These are phyloP conservation scores for Microtus montanus DNA, from an alignment of 2,113 vertebrate genomes.

Conservation along the genomic window DNA sequence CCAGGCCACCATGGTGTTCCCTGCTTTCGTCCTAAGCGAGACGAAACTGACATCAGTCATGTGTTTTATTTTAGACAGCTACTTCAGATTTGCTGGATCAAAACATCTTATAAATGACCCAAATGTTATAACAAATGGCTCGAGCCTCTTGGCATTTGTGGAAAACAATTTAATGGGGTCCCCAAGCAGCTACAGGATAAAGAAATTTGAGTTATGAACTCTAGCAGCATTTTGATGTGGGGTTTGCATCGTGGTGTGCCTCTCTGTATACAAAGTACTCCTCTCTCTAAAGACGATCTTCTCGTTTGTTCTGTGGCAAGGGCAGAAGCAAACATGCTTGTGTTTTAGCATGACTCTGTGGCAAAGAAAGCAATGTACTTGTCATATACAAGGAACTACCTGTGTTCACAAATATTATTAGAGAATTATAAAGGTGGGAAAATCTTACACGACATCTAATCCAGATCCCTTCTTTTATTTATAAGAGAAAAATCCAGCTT, in stretches of 20 bases:
- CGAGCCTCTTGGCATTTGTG: constrained; percentile 76
- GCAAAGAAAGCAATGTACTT: constrained; percentile 12
- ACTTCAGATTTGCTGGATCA: constrained; percentile 79
- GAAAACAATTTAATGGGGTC: constrained; percentile 81
- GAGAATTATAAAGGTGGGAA: constrained; percentile 8
- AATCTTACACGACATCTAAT: background rate
- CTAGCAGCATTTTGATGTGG: constrained; percentile 76
- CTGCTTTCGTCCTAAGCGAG: constrained; percentile 67
- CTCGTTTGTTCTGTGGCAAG: constrained; percentile 37
- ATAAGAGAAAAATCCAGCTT: background rate
- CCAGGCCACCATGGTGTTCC: background rate
- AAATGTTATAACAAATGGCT: constrained; percentile 81
- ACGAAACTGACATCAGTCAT: constrained; percentile 72
- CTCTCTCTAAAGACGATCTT: constrained; percentile 22
- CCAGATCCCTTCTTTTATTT: constrained; percentile 35
- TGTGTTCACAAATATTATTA: background rate
- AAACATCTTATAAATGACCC: constrained; percentile 82
- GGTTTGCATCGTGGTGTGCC: constrained; percentile 39
- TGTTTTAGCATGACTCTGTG: background rate
- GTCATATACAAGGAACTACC: background rate
- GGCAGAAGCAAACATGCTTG: constrained; percentile 51
- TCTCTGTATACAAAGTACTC: constrained; percentile 45
- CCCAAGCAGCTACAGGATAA: constrained; percentile 79
- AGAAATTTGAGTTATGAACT: constrained; percentile 81
- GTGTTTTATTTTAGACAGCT: constrained; percentile 74